A percentile compares a stretch with the other conserved stretches of the same genome.
Evolutionary conservation across 1,140 invertebrate species (phyloP).

Genomic region (Pristionchus pacificus): DNA sequence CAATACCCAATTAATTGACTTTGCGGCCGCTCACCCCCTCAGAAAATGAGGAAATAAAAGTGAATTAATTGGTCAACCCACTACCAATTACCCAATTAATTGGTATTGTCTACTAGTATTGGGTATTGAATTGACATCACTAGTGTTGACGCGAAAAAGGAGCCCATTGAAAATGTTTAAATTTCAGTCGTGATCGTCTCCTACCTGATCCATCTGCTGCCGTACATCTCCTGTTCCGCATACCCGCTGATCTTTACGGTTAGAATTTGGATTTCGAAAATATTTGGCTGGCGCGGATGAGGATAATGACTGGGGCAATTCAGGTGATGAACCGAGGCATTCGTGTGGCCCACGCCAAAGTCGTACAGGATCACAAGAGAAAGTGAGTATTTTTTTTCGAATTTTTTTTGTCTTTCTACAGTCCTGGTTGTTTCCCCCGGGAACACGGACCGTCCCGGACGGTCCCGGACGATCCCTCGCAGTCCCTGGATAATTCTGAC

Average conservation of each 20-base stretch:
- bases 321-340: slow-evolving; percentile 28
- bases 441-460: too few relatives aligned
- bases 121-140: too few relatives aligned
- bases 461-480: slow-evolving; percentile 1
- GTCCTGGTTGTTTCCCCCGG: too few relatives aligned
- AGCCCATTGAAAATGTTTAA: not conserved
- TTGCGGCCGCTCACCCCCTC: too few relatives aligned
- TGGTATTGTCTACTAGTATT: too few relatives aligned
- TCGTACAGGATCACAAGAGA: slow-evolving; percentile 34
- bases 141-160: not conserved
- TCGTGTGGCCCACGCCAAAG: slow-evolving; percentile 34
- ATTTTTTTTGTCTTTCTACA: too few relatives aligned
- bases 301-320: not conserved
- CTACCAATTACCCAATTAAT: too few relatives aligned
- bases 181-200: slow-evolving; percentile 38
- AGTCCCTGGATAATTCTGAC: not conserved
- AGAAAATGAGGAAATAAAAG: too few relatives aligned
- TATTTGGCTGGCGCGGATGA: not conserved
- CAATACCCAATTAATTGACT: too few relatives aligned
- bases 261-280: slow-evolving; percentile 18
- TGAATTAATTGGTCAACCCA: too few relatives aligned
- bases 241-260: slow-evolving; percentile 40
- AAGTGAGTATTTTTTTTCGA: too few relatives aligned
- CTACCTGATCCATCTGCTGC: slow-evolving; percentile 40
- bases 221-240: slow-evolving; percentile 37